Percentiles rank a stretch among this genome's conserved stretches.
Conservation (phyloP, 1,140 invertebrate genomes). For the Uloborus diversus region DNA sequence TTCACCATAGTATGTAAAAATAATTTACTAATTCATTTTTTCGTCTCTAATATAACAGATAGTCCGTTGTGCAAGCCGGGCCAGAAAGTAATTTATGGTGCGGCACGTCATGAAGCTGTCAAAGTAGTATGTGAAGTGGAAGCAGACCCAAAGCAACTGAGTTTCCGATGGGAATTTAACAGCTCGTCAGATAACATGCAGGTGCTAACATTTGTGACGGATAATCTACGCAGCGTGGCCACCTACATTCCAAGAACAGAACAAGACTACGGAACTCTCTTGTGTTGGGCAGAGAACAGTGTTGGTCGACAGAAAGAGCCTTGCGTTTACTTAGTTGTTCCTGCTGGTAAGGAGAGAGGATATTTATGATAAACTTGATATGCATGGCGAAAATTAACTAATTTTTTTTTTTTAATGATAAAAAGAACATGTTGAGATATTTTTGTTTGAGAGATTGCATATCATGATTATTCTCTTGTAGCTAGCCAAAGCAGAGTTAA, state of each 20-base stretch:
- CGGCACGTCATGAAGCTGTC: constrained; percentile 87
- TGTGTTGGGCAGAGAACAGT: constrained; percentile 56
- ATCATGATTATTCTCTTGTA: too few relatives aligned
- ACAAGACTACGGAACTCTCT: constrained; percentile 75
- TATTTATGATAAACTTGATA: too few relatives aligned
- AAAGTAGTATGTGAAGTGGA: constrained; percentile 88
- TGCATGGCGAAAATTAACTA: too few relatives aligned
- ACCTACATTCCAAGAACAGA: constrained; percentile 73
- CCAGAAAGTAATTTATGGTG: constrained; percentile 83
- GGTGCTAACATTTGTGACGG: constrained; percentile 67
- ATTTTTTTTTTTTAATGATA: too few relatives aligned
- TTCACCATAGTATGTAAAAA: not conserved
- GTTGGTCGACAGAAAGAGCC: constrained; percentile 58
- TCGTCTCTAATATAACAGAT: constrained; percentile 69
- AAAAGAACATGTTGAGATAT: too few relatives aligned
- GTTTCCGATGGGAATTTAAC: constrained; percentile 92
- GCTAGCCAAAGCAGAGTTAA: too few relatives aligned
- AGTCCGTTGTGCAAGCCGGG: constrained; percentile 84
- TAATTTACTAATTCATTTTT: not conserved
- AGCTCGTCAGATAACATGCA: constrained; percentile 88
- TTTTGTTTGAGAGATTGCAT: too few relatives aligned
- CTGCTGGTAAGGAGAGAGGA: constrained; percentile 55
- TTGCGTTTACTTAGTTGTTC: constrained; percentile 57
- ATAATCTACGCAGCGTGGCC: constrained; percentile 69
- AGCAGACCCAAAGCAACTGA: constrained; percentile 80